phyloP scores from a whole-genome alignment of 2,113 vertebrate genomes.

The Tragelaphus scriptus region DNA sequence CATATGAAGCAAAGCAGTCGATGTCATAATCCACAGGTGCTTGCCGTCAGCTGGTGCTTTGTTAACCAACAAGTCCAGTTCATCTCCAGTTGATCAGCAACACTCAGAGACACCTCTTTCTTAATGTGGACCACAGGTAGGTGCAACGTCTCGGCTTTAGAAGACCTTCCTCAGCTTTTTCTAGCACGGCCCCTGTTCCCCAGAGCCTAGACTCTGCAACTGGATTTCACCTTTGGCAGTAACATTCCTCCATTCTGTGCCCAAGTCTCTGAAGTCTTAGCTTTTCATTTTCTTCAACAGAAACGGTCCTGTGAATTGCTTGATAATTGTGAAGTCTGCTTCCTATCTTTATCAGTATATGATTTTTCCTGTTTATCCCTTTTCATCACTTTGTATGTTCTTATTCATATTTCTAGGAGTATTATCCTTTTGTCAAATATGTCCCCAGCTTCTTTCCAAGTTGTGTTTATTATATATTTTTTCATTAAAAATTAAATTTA shows the following conservation, averaged over 20 bases:
- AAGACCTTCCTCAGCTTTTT: background rate
- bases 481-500: background rate
- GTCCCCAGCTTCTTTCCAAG: background rate
- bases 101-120: background rate
- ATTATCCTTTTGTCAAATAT: background rate
- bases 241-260: background rate
- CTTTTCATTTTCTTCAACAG: background rate
- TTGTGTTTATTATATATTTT: background rate
- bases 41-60: rapidly evolving
- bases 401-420: background rate
- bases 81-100: background rate
- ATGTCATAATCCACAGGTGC: background rate
- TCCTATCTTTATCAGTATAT: background rate
- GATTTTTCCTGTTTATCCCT: background rate
- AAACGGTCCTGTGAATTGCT: background rate
- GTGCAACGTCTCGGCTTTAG: background rate
- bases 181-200: rapidly evolving
- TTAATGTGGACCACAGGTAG: background rate
- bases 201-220: background rate
- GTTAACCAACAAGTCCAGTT: background rate
- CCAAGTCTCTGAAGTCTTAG: background rate
- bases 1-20: background rate
- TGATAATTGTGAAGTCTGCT: background rate
- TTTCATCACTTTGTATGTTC: background rate
- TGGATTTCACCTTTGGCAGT: background rate